Conservation (phyloP, 2,113 vertebrate species). For the Amphiprion percula region DNA sequence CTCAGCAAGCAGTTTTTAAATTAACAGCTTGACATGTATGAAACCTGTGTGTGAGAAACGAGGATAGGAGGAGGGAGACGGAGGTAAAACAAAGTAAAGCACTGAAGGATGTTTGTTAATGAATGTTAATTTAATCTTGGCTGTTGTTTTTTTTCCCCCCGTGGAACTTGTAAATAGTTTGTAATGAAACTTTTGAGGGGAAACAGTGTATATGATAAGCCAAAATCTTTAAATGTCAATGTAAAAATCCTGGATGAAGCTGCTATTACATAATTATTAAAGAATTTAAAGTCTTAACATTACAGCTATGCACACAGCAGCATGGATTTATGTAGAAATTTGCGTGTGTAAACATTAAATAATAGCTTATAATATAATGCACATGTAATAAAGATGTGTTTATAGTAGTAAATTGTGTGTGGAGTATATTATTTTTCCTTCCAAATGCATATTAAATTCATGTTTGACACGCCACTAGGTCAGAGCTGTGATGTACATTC, state of each 20-base stretch:
- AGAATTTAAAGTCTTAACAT: background rate
- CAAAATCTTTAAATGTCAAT: background rate
- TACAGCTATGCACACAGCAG: background rate
- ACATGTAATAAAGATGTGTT: background rate
- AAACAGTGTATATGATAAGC: background rate
- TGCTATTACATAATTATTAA: background rate
- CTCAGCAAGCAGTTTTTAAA: slow-evolving; percentile 61
- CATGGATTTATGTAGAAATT: background rate
- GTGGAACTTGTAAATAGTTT: slow-evolving; percentile 4
- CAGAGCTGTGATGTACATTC: slow-evolving; percentile 16
- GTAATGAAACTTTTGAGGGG: background rate
- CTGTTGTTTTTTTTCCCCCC: background rate
- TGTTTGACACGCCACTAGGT: background rate
- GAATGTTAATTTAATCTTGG: background rate
- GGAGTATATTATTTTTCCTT: background rate
- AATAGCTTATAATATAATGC: background rate
- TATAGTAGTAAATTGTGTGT: background rate
- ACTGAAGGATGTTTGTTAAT: background rate
- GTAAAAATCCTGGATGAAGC: background rate
- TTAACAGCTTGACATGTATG: slow-evolving; percentile 43
- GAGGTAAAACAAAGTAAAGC: slow-evolving; percentile 5
- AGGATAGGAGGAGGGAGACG: background rate
- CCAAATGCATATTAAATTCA: background rate
- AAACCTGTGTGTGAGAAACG: slow-evolving; percentile 18
- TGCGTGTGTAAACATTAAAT: background rate